Evolutionary conservation across 2,797 vertebrate species (phyloP).

Genomic region (Malurus leucopterus): DNA sequence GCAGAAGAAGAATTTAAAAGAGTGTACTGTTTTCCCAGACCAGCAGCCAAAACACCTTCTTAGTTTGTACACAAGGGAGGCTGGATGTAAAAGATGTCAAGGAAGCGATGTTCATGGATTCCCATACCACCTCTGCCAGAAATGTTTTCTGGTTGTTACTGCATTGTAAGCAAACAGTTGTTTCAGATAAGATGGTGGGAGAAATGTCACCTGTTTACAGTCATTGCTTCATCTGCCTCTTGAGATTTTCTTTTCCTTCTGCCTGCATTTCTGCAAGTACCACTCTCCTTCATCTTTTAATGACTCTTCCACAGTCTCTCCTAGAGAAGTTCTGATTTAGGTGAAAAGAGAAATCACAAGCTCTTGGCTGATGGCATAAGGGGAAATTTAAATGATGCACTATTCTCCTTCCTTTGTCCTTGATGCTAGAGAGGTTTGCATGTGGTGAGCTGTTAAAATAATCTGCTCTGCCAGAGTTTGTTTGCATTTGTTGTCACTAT

Average conservation of each 20-base stretch:
- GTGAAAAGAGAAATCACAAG: background rate
- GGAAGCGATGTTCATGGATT: background rate
- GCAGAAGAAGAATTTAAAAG: background rate
- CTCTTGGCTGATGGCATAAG: background rate
- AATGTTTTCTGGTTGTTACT: background rate
- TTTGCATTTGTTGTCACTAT: background rate
- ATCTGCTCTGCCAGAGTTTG: background rate
- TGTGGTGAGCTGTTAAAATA: background rate
- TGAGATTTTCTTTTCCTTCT: background rate
- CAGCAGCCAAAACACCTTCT: background rate
- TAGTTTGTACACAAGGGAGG: background rate
- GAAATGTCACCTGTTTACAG: background rate
- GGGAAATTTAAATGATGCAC: background rate
- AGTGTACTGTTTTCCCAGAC: background rate
- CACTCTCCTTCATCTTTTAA: background rate
- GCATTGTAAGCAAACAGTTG: background rate
- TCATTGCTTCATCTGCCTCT: background rate
- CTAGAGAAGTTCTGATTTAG: background rate
- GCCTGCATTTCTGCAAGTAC: background rate
- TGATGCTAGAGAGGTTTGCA: background rate
- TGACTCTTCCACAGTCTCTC: background rate
- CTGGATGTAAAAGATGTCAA: background rate
- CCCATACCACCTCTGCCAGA: background rate
- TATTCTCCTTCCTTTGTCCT: background rate
- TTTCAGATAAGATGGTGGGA: background rate